A percentile compares a stretch with the other conserved stretches of the same genome.
Evolutionary conservation across 2,797 vertebrate genomes (phyloP).

Genomic region (Pipistrellus pygmaeus): DNA sequence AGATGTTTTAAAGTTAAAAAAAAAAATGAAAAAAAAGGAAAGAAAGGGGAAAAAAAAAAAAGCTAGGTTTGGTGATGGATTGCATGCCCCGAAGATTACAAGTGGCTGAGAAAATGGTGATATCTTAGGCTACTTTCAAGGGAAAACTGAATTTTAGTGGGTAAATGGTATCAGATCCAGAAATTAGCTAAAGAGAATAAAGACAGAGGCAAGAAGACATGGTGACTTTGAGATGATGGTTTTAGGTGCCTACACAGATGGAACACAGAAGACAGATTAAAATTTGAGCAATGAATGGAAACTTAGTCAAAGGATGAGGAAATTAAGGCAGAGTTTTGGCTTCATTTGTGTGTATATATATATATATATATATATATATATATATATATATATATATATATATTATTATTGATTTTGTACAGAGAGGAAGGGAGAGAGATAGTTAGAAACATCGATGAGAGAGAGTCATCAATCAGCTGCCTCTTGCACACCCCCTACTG

Average conservation of each 20-base stretch:
- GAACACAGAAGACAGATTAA: not conserved
- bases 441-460: too few relatives aligned
- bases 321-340: not conserved
- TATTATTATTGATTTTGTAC: too few relatives aligned
- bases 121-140: not conserved
- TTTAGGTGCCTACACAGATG: not conserved
- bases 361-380: too few relatives aligned
- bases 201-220: not conserved
- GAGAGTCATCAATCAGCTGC: too few relatives aligned
- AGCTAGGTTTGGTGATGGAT: not conserved
- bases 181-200: not conserved
- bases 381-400: too few relatives aligned
- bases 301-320: not conserved
- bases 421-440: too few relatives aligned
- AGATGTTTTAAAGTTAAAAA: not conserved
- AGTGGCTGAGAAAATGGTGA: not conserved
- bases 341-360: not conserved
- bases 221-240: not conserved
- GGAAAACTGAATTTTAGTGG: not conserved
- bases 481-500: too few relatives aligned
- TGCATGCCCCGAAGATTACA: not conserved
- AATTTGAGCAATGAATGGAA: not conserved
- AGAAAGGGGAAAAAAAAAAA: not conserved
- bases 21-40: not conserved
- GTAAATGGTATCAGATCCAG: not conserved